Base-by-base conservation (phyloP, 2,113 vertebrate genomes). In the Cyrtonyx montezumae region DNA sequence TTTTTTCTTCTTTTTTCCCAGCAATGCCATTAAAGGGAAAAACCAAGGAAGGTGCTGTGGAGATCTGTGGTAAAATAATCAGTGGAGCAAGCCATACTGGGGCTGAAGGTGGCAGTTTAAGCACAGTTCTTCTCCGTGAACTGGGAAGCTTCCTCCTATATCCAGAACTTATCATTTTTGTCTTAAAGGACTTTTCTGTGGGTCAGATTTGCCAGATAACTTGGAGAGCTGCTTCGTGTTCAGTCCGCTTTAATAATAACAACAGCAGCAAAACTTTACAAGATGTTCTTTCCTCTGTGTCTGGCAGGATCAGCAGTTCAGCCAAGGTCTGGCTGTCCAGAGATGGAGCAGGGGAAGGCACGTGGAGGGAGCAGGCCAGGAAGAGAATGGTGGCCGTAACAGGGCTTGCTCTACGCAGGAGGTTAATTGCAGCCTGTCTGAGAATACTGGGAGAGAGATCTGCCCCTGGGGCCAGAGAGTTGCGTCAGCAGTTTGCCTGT, bases 281-380 rank as follows among this genome's bases (percentile, higher is more conserved):
- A 95, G 96, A 96, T 96, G 94, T 95, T 95, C 96, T 96, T 96
- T 96, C 90, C 71, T 95, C 85, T 94, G 93, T 94, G 96, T 96
- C 93, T 96, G 90, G 65, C 81, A 96, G 91, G 91, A 94, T 96
- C 89, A 95, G n/a, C 77, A 85, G 95, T 94, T 96, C 91, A 90
- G 94, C 93, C 94, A 96, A 96, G 94, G 94, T 93, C 96, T 95
- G 95, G 61, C 89, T 1, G 79, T 90, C 65, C 79, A 73, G 56
- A 73, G 79, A 55, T 1, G 9, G 77, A 83, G 87, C 79, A 42
- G 82, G 78, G 11, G 7, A 80, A 88, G 67, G 51, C 76, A 53
- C 65, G 71, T 4, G 0, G 40, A 94, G 61, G 46, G 51, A 94
- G 37, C 13, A 68, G 48, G 77, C 87, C 32, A n/a, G 65, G 22